These are phyloP conservation scores for Cerceris ruficornis DNA, from an alignment of 2,888 invertebrate species.

Conservation along the genomic window DNA sequence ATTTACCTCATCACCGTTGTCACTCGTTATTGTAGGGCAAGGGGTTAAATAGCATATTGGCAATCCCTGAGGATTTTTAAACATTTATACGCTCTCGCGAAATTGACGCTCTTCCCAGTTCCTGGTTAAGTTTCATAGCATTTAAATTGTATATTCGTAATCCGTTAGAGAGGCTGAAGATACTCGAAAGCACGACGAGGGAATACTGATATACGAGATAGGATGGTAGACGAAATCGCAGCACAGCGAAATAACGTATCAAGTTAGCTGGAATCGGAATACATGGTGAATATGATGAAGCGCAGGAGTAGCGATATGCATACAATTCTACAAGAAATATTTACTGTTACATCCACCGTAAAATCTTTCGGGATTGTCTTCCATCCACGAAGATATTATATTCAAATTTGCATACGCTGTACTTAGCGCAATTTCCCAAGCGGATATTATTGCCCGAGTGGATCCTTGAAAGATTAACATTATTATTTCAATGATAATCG, in stretches of 20 bases:
- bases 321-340: conserved; percentile 40
- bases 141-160: conserved; percentile 1
- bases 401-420: neutral
- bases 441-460: conserved; percentile 6
- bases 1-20: no score
- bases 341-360: conserved; percentile 10
- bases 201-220: neutral
- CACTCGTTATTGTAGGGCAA: no score
- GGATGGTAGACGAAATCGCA: neutral
- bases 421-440: conserved; percentile 1
- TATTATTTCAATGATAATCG: conserved; percentile 3
- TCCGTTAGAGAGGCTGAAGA: neutral
- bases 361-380: conserved; percentile 25
- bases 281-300: neutral
- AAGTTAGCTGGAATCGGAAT: no score
- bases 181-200: neutral
- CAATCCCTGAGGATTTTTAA: neutral
- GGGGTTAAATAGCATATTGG: no score
- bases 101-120: neutral
- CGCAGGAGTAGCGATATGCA: neutral
- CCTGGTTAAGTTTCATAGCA: neutral
- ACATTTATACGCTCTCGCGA: neutral
- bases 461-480: conserved; percentile 8
- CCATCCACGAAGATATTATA: conserved; percentile 11
- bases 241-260: neutral